These are phyloP conservation scores for Ennomos fuscantarius DNA, from an alignment of 2,888 invertebrate species.

Conservation along the genomic window DNA sequence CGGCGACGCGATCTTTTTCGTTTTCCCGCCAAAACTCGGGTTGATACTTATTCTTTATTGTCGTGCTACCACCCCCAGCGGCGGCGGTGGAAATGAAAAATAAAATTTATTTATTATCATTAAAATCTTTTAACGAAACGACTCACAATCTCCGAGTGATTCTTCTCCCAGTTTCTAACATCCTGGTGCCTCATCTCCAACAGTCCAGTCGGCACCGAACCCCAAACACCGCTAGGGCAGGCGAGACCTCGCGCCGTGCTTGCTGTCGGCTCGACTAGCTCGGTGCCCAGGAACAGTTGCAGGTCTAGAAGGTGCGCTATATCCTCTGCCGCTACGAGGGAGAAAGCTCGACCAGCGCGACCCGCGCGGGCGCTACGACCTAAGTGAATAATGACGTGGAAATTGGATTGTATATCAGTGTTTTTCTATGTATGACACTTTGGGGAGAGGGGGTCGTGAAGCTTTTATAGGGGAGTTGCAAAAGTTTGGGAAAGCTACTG, in stretches of 20 bases:
- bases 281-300: conserved; percentile 95
- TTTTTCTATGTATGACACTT: too few species aligned
- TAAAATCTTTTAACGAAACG: background rate
- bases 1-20: too few species aligned
- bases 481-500: too few species aligned
- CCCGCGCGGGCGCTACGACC: conserved; percentile 98
- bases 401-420: too few species aligned
- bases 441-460: too few species aligned
- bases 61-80: too few species aligned
- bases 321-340: conserved; percentile 96
- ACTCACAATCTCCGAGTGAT: conserved; percentile 90
- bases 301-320: conserved; percentile 96
- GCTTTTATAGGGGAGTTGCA: too few species aligned
- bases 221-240: conserved; percentile 88
- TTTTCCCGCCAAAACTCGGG: too few species aligned
- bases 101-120: too few species aligned
- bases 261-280: conserved; percentile 70
- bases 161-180: conserved; percentile 90
- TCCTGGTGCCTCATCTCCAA: conserved; percentile 94
- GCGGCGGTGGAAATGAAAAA: too few species aligned
- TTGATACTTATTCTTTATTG: too few species aligned
- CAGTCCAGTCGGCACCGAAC: conserved; percentile 91
- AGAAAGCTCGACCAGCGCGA: conserved; percentile 95
- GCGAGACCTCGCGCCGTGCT: conserved; percentile 54
- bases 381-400: conserved; percentile 45